phyloP scores from a whole-genome alignment of 2,888 invertebrate genomes.

The Melikaiella ostensackeni region DNA sequence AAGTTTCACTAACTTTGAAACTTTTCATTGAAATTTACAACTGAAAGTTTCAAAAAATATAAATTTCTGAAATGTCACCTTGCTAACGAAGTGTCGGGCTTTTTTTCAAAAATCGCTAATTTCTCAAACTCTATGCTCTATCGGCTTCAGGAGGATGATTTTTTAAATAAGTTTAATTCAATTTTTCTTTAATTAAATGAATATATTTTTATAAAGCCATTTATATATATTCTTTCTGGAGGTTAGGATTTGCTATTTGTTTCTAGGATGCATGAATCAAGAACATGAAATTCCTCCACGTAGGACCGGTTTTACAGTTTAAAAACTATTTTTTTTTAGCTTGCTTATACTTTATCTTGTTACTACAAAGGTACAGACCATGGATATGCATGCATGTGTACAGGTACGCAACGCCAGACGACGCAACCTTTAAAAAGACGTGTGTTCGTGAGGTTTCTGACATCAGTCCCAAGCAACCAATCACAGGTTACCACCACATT shows the following conservation, averaged over 20 bases:
- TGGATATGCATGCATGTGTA: no score
- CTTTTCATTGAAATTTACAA: no score
- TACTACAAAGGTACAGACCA: no score
- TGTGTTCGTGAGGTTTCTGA: no score
- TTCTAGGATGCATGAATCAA: background rate
- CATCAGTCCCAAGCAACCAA: background rate
- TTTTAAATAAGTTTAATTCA: background rate
- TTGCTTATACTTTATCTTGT: background rate
- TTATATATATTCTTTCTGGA: background rate
- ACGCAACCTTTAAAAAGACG: no score
- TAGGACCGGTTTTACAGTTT: background rate
- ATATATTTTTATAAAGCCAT: background rate
- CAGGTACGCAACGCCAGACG: no score
- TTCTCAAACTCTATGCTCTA: background rate
- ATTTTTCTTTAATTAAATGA: background rate
- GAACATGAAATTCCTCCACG: background rate
- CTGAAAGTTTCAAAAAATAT: no score
- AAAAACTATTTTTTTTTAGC: background rate
- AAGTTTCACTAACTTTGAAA: no score
- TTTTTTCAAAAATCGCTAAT: background rate
- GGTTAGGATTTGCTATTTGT: background rate
- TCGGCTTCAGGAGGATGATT: background rate
- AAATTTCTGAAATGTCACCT: no score
- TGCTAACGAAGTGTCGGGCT: background rate
- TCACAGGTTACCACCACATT: slow-evolving; percentile 3